Evolutionary conservation across 92 coral and sea anemone species (phyloP).

Genomic region (Virgularia gustaviana): DNA sequence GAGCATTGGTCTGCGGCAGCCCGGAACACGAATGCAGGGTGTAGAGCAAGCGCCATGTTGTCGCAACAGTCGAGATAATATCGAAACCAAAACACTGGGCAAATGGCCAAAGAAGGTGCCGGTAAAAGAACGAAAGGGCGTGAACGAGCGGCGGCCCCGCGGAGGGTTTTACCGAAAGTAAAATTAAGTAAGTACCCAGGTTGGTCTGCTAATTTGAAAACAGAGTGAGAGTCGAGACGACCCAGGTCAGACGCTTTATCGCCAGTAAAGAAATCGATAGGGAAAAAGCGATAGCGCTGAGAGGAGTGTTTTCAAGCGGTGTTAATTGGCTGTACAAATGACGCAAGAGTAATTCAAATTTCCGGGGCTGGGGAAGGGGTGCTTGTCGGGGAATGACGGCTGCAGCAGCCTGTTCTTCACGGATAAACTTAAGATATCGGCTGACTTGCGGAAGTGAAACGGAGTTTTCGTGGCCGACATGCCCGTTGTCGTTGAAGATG

Average conservation of each 20-base stretch:
- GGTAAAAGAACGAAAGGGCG: conserved; percentile 32
- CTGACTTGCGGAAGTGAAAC: conserved; percentile 28
- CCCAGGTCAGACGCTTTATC: conserved; percentile 47
- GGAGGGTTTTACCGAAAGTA: conserved; percentile 21
- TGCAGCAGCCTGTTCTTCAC: conserved; percentile 51
- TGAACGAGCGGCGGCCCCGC: background rate
- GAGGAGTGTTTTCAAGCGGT: background rate
- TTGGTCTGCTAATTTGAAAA: conserved; percentile 33
- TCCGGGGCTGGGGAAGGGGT: conserved; percentile 22
- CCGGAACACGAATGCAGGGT: background rate
- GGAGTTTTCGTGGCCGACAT: conserved; percentile 32
- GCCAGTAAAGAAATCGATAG: conserved; percentile 46
- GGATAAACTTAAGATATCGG: conserved; percentile 26
- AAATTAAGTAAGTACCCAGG: conserved; percentile 37
- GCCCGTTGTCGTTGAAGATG: conserved; percentile 48
- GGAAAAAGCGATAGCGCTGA: conserved; percentile 24
- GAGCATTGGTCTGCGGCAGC: background rate
- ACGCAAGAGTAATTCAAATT: conserved; percentile 18
- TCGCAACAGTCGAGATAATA: conserved; percentile 6
- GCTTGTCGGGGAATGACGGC: conserved; percentile 36
- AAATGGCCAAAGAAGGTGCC: background rate
- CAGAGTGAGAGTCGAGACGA: conserved; percentile 20
- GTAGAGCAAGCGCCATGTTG: background rate
- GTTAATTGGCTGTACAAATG: background rate
- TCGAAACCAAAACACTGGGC: conserved; percentile 28